These are phyloP conservation scores for Carterocephalus palaemon DNA, from an alignment of 2,888 invertebrate species.

Conservation along the genomic window DNA sequence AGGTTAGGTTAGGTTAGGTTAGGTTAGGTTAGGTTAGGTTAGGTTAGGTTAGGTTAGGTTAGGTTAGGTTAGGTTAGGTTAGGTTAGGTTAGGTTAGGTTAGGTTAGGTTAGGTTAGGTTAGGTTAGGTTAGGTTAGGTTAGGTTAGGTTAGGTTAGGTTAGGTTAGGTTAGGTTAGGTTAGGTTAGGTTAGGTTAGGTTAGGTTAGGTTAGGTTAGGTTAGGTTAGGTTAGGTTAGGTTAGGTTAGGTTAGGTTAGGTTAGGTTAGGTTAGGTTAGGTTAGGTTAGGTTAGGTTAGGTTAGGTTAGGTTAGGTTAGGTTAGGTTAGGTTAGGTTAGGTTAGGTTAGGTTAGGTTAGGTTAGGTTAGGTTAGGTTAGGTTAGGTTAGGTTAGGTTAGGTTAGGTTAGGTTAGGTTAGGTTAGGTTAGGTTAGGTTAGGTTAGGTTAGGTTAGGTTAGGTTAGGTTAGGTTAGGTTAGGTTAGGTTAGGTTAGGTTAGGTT, in stretches of 20 bases:
- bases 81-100: slow-evolving; percentile 27
- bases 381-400: slow-evolving; percentile 29
- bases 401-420: too few species aligned
- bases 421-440: too few species aligned
- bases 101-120: slow-evolving; percentile 31
- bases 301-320: slow-evolving; percentile 30
- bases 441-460: too few species aligned
- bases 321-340: too few species aligned
- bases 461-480: too few species aligned
- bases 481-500: too few species aligned
- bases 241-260: slow-evolving; percentile 25
- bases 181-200: slow-evolving; percentile 25
- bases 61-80: slow-evolving; percentile 30
- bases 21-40: slow-evolving; percentile 33
- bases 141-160: slow-evolving; percentile 31
- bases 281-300: slow-evolving; percentile 16
- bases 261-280: too few species aligned
- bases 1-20: slow-evolving; percentile 33
- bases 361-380: slow-evolving; percentile 25
- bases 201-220: slow-evolving; percentile 30
- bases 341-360: slow-evolving; percentile 23
- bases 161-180: slow-evolving; percentile 32
- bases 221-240: slow-evolving; percentile 29
- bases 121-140: slow-evolving; percentile 35
- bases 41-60: slow-evolving; percentile 33